Conservation (phyloP, 1,140 invertebrate genomes). For the Mylabris phalerata region DNA sequence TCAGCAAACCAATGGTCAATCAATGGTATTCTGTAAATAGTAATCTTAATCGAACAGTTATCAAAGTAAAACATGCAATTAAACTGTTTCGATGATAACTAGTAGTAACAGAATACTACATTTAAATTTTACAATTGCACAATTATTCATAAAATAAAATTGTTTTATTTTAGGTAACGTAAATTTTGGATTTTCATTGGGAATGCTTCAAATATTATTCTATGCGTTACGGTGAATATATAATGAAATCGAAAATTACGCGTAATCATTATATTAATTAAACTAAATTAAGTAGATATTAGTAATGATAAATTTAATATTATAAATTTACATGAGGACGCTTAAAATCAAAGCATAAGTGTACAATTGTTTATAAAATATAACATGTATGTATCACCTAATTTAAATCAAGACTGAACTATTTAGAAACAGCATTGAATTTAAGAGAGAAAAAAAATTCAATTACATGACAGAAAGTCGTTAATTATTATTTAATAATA, state of each 20-base stretch:
- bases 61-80: too few relatives aligned
- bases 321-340: constrained; percentile 22
- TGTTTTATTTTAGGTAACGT: constrained; percentile 24
- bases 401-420: constrained; percentile 37
- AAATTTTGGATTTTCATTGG: constrained; percentile 8
- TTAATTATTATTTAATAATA: constrained; percentile 3
- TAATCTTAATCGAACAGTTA: too few relatives aligned
- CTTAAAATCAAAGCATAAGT: constrained; percentile 29
- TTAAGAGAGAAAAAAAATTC: not conserved
- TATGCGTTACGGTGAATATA: constrained; percentile 28
- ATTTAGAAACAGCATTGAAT: constrained; percentile 18
- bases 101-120: too few relatives aligned
- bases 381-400: constrained; percentile 27
- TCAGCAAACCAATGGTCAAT: too few relatives aligned
- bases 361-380: constrained; percentile 34
- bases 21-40: too few relatives aligned
- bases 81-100: too few relatives aligned
- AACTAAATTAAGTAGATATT: constrained; percentile 14
- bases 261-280: constrained; percentile 19
- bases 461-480: not conserved
- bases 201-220: constrained; percentile 20
- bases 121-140: too few relatives aligned
- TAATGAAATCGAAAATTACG: constrained; percentile 13
- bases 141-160: too few relatives aligned
- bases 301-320: constrained; percentile 19